These are phyloP conservation scores for Equus quagga DNA, from an alignment of 2,113 vertebrate genomes.

Conservation along the genomic window DNA sequence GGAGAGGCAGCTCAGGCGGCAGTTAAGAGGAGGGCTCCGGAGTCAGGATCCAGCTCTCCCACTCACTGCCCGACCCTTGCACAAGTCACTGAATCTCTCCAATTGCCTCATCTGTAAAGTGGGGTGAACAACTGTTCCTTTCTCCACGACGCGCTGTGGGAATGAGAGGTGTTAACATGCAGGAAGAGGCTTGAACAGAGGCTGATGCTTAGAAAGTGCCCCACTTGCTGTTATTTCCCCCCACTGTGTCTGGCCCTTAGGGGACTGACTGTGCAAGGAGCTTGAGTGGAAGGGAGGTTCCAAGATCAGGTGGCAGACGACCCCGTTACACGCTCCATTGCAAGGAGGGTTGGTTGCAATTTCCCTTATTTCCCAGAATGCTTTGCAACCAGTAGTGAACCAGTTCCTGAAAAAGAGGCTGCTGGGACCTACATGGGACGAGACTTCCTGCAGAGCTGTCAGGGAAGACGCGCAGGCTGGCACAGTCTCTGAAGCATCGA, in stretches of 20 bases:
- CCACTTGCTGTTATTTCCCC: neutral
- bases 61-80: neutral
- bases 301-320: neutral
- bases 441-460: neutral
- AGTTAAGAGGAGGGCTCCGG: neutral
- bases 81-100: neutral
- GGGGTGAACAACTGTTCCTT: neutral
- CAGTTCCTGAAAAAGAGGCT: neutral
- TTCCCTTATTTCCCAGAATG: neutral
- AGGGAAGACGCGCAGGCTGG: neutral
- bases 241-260: neutral
- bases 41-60: neutral
- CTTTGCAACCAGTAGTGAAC: neutral
- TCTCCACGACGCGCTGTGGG: rapidly evolving
- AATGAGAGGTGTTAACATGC: neutral
- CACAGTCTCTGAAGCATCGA: neutral
- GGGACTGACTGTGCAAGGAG: neutral
- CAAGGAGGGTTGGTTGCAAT: neutral
- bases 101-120: neutral
- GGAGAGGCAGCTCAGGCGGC: neutral
- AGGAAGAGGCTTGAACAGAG: neutral
- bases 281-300: neutral
- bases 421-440: neutral
- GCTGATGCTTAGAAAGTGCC: neutral
- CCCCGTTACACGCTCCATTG: neutral